Evolutionary conservation across 2,113 vertebrate species (phyloP), one percentile per base, ranked within the genome.

Genomic region (Lycocorax pyrrhopterus): DNA sequence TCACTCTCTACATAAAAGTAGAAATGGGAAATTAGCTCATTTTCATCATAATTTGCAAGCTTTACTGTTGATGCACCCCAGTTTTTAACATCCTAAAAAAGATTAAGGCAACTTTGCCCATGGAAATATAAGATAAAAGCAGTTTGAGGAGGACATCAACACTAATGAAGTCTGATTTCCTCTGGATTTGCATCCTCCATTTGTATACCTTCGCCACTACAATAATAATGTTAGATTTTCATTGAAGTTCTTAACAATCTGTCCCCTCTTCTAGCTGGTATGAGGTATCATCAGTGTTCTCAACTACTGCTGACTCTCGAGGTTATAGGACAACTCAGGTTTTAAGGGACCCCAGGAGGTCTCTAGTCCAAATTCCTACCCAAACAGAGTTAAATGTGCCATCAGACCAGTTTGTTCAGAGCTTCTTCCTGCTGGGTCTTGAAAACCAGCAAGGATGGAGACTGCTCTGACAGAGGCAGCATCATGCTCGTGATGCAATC

Each of bases 401-500:
- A 55, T 77, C 43, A 66, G 41, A 58, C 4, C 27, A 58, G 11
- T 47, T 80, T 21, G 1, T 52, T 84, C 41, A 52, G 77, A 75
- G 14, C 32, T 93, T 71, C 35, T 41, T 82, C 23, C 41, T 85
- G 15, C 3, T 82, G 16, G 12, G 15, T 72, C 49, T 55, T 68
- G 52, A 79, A 86, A 83, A 72, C 10, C 18, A 43, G 3, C 3
- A 39, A 35, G 58, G 13, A 33, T 51, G 15, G 52, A 49, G 43
- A 33, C 18, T n/a, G 46, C 12, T 67, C 43, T 88, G 51, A 27
- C 16, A 81, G 33, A 55, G 14, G 20, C 10, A 74, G 9, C 29
- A 72, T 47, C 30, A 22, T 5, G 22, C 13, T 60, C 1, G 0
- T 39, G 27, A 41, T n/a, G 41, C 1, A 1, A 4, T 75, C 16